Base-by-base conservation (phyloP, 2,888 invertebrate species). In the Tiphia femorata region DNA sequence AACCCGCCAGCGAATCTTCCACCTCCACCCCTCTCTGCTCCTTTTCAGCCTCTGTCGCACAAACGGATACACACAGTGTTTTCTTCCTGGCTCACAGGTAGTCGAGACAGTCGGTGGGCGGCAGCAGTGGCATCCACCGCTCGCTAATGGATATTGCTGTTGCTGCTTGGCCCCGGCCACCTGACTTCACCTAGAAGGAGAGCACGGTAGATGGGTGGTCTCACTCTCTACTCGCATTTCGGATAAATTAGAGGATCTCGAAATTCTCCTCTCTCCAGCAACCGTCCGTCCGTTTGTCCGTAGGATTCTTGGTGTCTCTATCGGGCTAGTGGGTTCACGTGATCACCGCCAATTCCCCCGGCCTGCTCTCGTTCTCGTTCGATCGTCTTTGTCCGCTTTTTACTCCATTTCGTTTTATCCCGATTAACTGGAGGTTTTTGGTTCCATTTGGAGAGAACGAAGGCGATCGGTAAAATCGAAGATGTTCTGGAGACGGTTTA, bases 171-270 rank as follows among this genome's bases (percentile, higher is more conserved):
- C 59, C 54, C 61, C 48, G 42, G 23, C 42, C 52, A 43, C 42
- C 62, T 52, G 56, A 69, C 63, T 61, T 63, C 62, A 20, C 50
- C 56, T 25, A 43, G 41, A 49, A n/a, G n/a, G n/a, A n/a, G n/a
- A n/a, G n/a, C n/a, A n/a, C n/a, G n/a, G n/a, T n/a, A n/a, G n/a
- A n/a, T n/a, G n/a, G n/a, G n/a, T n/a, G n/a, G n/a, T n/a, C n/a
- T n/a, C n/a, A n/a, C n/a, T 58, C 54, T 60, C 62, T 55, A 57
- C 65, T 58, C 65, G 56, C 50, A 48, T 72, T 72, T 70, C 68
- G 68, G 71, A 73, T 73, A 73, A 72, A 72, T 72, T 72, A 72
- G 71, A 73, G 62, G 72, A 70, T 59, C 59, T 55, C 58, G 49
- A 57, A 54, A 60, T 63, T 54, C 53, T 60, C 54, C 51, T 42